Conservation (phyloP, 2,888 invertebrate species). For the Hirudinaria manillensis region DNA sequence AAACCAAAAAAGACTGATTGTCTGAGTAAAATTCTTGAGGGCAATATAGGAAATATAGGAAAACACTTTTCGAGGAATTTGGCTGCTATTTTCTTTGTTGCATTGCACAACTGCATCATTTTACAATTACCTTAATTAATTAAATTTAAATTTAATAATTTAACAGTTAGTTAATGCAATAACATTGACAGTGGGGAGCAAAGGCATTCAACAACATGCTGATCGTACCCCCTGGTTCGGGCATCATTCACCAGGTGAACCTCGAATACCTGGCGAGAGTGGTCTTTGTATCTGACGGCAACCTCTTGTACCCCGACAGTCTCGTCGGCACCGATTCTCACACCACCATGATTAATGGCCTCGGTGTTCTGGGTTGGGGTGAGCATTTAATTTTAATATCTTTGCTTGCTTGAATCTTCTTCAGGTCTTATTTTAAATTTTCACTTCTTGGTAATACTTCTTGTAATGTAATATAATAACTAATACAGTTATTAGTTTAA, state of each 20-base stretch:
- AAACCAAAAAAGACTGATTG: neutral
- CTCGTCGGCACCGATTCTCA: slow-evolving; percentile 97
- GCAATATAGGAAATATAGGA: too few relatives aligned
- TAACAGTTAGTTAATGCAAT: too few relatives aligned
- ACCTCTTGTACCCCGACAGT: slow-evolving; percentile 75
- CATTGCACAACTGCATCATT: too few relatives aligned
- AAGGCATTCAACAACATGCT: slow-evolving; percentile 89
- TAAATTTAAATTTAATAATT: too few relatives aligned
- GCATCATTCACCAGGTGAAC: slow-evolving; percentile 97
- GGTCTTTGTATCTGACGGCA: slow-evolving; percentile 62
- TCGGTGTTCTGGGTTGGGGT: slow-evolving; percentile 94
- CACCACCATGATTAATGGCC: slow-evolving; percentile 96
- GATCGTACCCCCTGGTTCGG: slow-evolving; percentile 94
- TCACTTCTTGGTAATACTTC: too few relatives aligned
- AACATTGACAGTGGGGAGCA: slow-evolving; percentile 76
- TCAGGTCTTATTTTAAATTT: too few relatives aligned
- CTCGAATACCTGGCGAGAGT: slow-evolving; percentile 86
- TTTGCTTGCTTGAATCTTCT: too few relatives aligned
- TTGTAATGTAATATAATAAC: neutral
- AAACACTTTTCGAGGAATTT: too few relatives aligned
- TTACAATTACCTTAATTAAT: too few relatives aligned
- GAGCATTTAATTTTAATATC: slow-evolving; percentile 46
- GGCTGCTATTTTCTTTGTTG: too few relatives aligned
- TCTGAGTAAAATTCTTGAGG: neutral
- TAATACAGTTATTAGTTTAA: neutral